Percentiles rank a stretch among this genome's conserved stretches.
These are phyloP conservation scores for Phallusia fumigata DNA, from an alignment of 23 tunicate species.

Conservation along the genomic window DNA sequence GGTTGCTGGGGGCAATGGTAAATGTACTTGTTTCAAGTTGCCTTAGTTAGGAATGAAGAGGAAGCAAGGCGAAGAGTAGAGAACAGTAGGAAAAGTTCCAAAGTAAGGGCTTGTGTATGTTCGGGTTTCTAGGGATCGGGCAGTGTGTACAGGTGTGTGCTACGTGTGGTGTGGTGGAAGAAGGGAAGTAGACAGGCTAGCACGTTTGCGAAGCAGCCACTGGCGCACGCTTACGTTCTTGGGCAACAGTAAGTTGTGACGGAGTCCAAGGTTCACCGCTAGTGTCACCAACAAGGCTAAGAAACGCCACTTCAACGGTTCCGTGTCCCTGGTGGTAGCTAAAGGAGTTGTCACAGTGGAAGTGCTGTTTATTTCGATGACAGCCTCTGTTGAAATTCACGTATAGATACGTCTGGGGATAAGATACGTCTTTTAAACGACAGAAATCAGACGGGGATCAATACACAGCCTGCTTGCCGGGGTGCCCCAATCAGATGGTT, in stretches of 20 bases:
- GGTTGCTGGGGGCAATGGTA: not conserved
- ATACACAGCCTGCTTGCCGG: constrained; percentile 13
- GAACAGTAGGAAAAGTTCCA: not conserved
- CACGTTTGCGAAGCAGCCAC: constrained; percentile 15
- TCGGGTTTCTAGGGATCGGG: not conserved
- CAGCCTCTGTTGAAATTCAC: too few relatives aligned
- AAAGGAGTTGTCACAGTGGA: not conserved
- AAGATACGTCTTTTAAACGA: not conserved
- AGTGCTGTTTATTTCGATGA: too few relatives aligned
- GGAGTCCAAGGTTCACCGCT: constrained; percentile 10
- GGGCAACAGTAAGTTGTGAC: not conserved
- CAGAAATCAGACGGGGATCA: constrained; percentile 1
- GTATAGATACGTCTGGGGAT: not conserved
- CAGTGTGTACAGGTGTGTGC: not conserved
- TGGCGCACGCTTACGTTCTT: constrained; percentile 16
- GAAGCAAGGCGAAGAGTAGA: not conserved
- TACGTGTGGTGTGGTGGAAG: not conserved
- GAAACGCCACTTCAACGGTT: not conserved
- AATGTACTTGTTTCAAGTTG: constrained; percentile 1
- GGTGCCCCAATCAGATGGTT: not conserved
- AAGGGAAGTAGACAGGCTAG: not conserved
- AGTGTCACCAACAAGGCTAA: not conserved
- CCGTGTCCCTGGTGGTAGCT: not conserved
- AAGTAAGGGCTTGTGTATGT: not conserved
- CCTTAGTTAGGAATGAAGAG: not conserved